phyloP scores from a whole-genome alignment of 2,888 invertebrate species.

The Eulithis prunata region DNA sequence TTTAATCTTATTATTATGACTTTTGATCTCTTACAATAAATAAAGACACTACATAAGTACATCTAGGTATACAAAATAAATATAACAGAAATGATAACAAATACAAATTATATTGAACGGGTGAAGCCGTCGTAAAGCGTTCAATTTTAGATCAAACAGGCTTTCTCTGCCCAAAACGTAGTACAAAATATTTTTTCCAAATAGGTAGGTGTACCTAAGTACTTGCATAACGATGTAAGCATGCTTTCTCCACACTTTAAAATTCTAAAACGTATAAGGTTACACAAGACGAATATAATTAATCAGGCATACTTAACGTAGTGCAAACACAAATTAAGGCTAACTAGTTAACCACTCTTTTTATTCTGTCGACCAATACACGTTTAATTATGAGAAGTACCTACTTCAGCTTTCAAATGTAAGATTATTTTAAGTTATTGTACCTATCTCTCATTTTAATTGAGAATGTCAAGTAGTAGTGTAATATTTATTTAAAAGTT shows the following conservation, averaged over 20 bases:
- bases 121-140: no score
- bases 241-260: conserved; percentile 1
- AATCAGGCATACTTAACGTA: conserved; percentile 36
- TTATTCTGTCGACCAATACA: conserved; percentile 40
- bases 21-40: no score
- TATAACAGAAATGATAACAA: no score
- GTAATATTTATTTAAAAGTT: no score
- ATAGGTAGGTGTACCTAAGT: not conserved
- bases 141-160: not conserved
- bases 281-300: conserved; percentile 28
- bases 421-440: not conserved
- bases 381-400: not conserved
- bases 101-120: no score
- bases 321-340: conserved; percentile 47
- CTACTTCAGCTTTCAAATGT: conserved; percentile 1
- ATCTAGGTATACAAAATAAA: no score
- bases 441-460: no score
- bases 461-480: not conserved
- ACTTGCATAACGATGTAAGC: conserved; percentile 5
- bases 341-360: conserved; percentile 47
- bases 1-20: no score
- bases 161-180: not conserved
- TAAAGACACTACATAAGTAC: no score
- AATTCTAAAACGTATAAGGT: not conserved
- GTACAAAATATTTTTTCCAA: no score